phyloP scores from a whole-genome alignment of 2,888 invertebrate genomes.

The Cenopis cana region DNA sequence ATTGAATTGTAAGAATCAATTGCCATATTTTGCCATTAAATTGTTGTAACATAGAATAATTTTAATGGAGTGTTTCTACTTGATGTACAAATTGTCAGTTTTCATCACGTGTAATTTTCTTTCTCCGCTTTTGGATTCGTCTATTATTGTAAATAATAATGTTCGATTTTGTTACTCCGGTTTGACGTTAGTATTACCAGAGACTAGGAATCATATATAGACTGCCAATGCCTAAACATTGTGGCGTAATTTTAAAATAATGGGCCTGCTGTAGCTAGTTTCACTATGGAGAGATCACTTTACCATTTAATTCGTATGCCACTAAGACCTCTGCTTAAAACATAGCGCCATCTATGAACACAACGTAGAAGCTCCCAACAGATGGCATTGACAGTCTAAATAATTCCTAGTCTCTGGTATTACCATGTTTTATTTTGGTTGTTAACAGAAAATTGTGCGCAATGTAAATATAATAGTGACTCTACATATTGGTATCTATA shows the following conservation, averaged over 20 bases:
- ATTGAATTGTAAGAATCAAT: conserved; percentile 32
- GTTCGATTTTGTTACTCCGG: conserved; percentile 1
- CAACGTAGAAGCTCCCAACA: too few species aligned
- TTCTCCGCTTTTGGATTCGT: not conserved
- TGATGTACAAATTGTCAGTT: conserved; percentile 9
- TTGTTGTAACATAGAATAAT: conserved; percentile 32
- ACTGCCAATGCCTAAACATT: too few species aligned
- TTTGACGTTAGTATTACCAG: not conserved
- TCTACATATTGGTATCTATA: conserved; percentile 40
- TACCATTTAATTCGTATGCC: too few species aligned
- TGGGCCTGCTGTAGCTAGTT: too few species aligned
- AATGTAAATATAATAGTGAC: conserved; percentile 34
- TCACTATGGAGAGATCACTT: too few species aligned
- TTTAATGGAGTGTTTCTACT: conserved; percentile 28
- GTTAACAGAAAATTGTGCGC: conserved; percentile 1
- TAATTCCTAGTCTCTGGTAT: too few species aligned
- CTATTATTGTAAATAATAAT: conserved; percentile 23
- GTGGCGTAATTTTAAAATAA: too few species aligned
- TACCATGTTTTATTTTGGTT: conserved; percentile 2
- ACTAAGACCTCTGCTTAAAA: too few species aligned
- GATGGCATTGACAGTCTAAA: too few species aligned
- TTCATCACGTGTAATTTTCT: conserved; percentile 1
- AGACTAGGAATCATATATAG: too few species aligned
- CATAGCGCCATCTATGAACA: too few species aligned
- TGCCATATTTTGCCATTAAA: conserved; percentile 42